Conservation (phyloP, 2,888 invertebrate genomes). For the Sinotaia quadrata region DNA sequence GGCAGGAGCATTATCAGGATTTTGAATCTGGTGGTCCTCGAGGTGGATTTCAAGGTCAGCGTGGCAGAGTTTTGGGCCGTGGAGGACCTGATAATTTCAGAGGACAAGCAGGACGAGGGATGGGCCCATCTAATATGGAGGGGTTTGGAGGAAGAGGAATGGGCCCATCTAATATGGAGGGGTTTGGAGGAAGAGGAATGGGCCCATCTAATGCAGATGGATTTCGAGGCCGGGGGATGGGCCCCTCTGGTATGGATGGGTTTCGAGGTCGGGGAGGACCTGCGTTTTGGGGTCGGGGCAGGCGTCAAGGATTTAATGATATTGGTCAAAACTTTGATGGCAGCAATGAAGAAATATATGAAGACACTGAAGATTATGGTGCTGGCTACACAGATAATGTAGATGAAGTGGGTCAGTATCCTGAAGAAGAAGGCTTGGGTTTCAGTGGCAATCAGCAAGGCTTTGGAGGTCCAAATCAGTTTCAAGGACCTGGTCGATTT, state of each 20-base stretch:
- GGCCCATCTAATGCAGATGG: conserved; percentile 24
- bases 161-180: conserved; percentile 4
- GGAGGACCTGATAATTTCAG: conserved; percentile 21
- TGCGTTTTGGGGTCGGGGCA: conserved; percentile 1
- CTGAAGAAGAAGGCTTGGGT: conserved; percentile 11
- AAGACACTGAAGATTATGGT: not conserved
- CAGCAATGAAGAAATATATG: too few species aligned
- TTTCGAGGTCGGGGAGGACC: conserved; percentile 14
- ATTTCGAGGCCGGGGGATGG: conserved; percentile 18
- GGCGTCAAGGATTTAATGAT: conserved; percentile 8
- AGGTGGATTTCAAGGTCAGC: not conserved
- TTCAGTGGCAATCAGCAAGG: conserved; percentile 4
- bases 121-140: not conserved
- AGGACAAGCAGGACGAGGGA: conserved; percentile 27
- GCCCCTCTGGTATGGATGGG: too few species aligned
- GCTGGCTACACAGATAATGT: not conserved
- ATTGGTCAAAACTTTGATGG: not conserved
- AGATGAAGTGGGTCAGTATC: not conserved
- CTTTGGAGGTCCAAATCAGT: conserved; percentile 1
- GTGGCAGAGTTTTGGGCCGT: conserved; percentile 2
- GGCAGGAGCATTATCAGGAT: not conserved
- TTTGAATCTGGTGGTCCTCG: conserved; percentile 6
- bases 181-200: conserved; percentile 34
- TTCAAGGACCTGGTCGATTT: not conserved
- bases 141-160: conserved; percentile 1